Base-by-base conservation (phyloP, 2,113 vertebrate species). In the Nicator chloris region DNA sequence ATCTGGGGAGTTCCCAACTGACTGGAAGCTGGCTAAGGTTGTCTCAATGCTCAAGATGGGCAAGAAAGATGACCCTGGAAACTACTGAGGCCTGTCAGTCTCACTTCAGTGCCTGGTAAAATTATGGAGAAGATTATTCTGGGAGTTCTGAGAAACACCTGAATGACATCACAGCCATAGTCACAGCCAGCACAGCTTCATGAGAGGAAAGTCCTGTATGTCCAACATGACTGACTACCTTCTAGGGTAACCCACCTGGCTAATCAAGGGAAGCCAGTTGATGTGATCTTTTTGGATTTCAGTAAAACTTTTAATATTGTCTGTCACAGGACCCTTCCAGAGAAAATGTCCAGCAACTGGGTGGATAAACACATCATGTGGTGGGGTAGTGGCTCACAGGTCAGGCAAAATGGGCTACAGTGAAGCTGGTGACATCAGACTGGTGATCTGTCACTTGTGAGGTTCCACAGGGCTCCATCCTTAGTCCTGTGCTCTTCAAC, bases 121-220 rank as follows among this genome's bases (percentile, higher is more conserved):
- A 33, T 39, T 33, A 73, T 11, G 24, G 16, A 57, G n/a, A 64
- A 64, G n/a, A 68, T 42, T 42, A 50, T 59, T 68, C 37, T 37
- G 7, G 14, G 17, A 66, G 13, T 30, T 42, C 24, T 26, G 31
- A 35, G 59, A 66, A 86, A 57, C 61, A 44, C 7, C 16, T 22
- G 31, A 68, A 72, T 31, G 14, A 57, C 18, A 72, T 15, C 1
- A 1, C 57, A 57, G 44, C 50, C 42, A 35, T 15, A 0, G 0
- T 37, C 66, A 80, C 14, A 88, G 27, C 21, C 35, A 49, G 64
- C 12, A 54, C 2, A 20, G 22, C 7, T 72, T 65, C 37, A 57
- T 19, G 35, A 72, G 26, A 37, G 17, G 6, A 7, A 72, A 57
- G 22, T 80, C 27, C 15, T 57, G 31, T 2, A 13, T 9, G 15